These are phyloP conservation scores for Diprion similis DNA, from an alignment of 1,140 invertebrate species.

Conservation along the genomic window DNA sequence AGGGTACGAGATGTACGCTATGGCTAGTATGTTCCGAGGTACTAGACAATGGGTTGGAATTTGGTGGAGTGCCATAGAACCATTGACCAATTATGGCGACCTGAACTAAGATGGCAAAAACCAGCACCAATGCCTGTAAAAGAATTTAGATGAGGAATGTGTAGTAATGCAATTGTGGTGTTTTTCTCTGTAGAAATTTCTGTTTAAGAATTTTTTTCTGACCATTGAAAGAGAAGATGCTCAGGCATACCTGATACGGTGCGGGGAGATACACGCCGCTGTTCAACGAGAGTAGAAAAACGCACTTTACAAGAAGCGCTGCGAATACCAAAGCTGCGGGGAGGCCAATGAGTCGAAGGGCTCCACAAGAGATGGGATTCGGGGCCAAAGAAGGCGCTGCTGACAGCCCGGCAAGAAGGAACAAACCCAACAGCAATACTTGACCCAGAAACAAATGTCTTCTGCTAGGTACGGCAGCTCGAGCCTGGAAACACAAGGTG, in stretches of 20 bases:
- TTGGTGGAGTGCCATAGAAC: slow-evolving; percentile 63
- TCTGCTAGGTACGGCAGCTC: slow-evolving; percentile 81
- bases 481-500: slow-evolving; percentile 60
- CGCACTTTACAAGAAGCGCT: slow-evolving; percentile 91
- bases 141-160: not conserved
- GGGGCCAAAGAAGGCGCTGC: slow-evolving; percentile 82
- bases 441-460: slow-evolving; percentile 91
- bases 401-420: slow-evolving; percentile 81
- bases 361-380: slow-evolving; percentile 80
- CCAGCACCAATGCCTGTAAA: slow-evolving; percentile 77
- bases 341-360: slow-evolving; percentile 84
- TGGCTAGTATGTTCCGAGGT: not conserved
- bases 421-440: slow-evolving; percentile 86
- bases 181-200: not conserved
- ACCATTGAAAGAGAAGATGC: not conserved
- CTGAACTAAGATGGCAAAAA: slow-evolving; percentile 90
- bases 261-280: slow-evolving; percentile 92
- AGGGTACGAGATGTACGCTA: no score
- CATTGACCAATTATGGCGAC: slow-evolving; percentile 88
- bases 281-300: slow-evolving; percentile 90
- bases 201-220: not conserved
- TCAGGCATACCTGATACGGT: slow-evolving; percentile 74
- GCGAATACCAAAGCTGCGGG: slow-evolving; percentile 90
- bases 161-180: not conserved
- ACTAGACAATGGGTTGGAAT: not conserved